Percentiles rank a stretch among this genome's conserved stretches.
phyloP scores from a whole-genome alignment of 2,888 invertebrate genomes.

The Epinotia brunnichana region DNA sequence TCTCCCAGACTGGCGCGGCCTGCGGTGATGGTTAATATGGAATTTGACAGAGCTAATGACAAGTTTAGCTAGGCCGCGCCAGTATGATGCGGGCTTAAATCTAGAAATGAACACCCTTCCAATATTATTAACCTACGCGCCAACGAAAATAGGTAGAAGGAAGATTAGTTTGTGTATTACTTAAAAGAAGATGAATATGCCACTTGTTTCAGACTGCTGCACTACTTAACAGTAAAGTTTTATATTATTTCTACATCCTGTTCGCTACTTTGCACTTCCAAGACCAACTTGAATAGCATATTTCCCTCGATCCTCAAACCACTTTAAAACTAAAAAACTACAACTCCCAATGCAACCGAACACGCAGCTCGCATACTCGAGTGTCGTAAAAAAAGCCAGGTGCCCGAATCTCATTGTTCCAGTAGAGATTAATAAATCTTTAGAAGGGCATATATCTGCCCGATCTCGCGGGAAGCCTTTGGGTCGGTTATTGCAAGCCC shows the following conservation, averaged over 20 bases:
- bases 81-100: too few relatives aligned
- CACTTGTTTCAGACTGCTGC: not conserved
- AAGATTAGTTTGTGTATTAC: too few relatives aligned
- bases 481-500: slow-evolving; percentile 82
- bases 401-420: slow-evolving; percentile 82
- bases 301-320: slow-evolving; percentile 14
- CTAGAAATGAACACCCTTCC: too few relatives aligned
- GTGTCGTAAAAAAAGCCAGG: slow-evolving; percentile 79
- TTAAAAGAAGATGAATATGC: not conserved
- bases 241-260: slow-evolving; percentile 12
- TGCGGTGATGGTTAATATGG: too few relatives aligned
- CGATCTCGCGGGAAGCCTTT: slow-evolving; percentile 81
- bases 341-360: slow-evolving; percentile 58
- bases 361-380: slow-evolving; percentile 68
- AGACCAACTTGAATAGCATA: slow-evolving; percentile 2
- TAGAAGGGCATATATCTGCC: slow-evolving; percentile 78
- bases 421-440: slow-evolving; percentile 83
- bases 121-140: too few relatives aligned
- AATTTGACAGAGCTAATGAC: too few relatives aligned
- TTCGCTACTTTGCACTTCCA: slow-evolving; percentile 6
- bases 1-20: too few relatives aligned
- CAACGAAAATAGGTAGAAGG: too few relatives aligned
- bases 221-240: not conserved
- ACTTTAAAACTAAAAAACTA: slow-evolving; percentile 33
- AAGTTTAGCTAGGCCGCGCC: too few relatives aligned